Percentiles rank a stretch among this genome's conserved stretches.
Evolutionary conservation across 2,888 invertebrate species (phyloP).

Genomic region (Ceraclea dissimilis): DNA sequence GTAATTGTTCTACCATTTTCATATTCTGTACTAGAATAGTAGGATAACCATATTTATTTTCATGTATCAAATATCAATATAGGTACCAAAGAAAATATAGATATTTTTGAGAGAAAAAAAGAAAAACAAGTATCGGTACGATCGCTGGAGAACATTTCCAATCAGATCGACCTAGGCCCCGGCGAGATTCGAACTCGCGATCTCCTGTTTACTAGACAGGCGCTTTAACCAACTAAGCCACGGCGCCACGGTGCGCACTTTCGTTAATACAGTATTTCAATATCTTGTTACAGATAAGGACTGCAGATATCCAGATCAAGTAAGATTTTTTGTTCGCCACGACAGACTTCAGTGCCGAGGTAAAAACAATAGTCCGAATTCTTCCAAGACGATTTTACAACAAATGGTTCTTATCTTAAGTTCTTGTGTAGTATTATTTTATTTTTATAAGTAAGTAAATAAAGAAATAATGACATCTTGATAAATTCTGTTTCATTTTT

Average conservation of each 20-base stretch:
- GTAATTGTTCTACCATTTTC: not conserved
- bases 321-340: conserved; percentile 48
- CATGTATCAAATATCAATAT: too few species aligned
- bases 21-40: too few species aligned
- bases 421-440: not conserved
- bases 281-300: conserved; percentile 49
- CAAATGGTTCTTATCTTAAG: not conserved
- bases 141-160: too few species aligned
- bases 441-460: not conserved
- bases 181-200: conserved; percentile 48
- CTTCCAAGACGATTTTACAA: not conserved
- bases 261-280: conserved; percentile 31
- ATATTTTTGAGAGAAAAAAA: too few species aligned
- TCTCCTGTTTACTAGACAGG: conserved; percentile 26
- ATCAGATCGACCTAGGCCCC: conserved; percentile 42
- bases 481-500: too few species aligned
- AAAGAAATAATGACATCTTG: too few species aligned
- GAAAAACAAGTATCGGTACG: too few species aligned
- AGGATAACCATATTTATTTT: too few species aligned
- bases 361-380: conserved; percentile 1
- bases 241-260: conserved; percentile 35
- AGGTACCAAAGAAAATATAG: too few species aligned
- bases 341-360: conserved; percentile 42
- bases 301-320: conserved; percentile 59
- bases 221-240: conserved; percentile 33